A percentile compares a stretch with the other conserved stretches of the same genome.
Evolutionary conservation across 2,888 invertebrate species (phyloP).

Genomic region (Coelopa pilipes): DNA sequence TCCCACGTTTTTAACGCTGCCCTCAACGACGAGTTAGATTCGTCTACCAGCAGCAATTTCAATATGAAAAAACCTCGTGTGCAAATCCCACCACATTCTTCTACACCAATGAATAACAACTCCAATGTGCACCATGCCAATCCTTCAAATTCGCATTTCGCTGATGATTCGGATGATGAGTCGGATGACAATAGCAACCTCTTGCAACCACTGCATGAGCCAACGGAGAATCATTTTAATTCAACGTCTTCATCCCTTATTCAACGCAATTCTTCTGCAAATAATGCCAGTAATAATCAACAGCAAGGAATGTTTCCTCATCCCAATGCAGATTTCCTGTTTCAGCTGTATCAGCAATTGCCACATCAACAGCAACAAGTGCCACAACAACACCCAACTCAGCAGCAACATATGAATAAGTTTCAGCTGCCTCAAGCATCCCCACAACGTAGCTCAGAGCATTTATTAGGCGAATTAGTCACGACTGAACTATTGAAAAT

Average conservation of each 20-base stretch:
- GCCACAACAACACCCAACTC: conserved; percentile 50
- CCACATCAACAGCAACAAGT: conserved; percentile 50
- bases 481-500: conserved; percentile 66
- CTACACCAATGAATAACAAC: conserved; percentile 35
- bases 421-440: conserved; percentile 56
- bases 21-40: conserved; percentile 54
- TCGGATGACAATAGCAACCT: conserved; percentile 60
- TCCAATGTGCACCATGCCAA: conserved; percentile 37
- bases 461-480: conserved; percentile 65
- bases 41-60: conserved; percentile 55
- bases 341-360: conserved; percentile 64
- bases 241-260: conserved; percentile 44
- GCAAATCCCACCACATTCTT: conserved; percentile 44
- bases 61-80: conserved; percentile 62
- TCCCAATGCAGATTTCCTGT: conserved; percentile 63
- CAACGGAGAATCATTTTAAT: conserved; percentile 51
- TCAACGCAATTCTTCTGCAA: conserved; percentile 46
- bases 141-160: conserved; percentile 46
- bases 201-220: conserved; percentile 52
- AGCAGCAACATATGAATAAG: conserved; percentile 53
- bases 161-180: conserved; percentile 58
- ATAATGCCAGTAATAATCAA: conserved; percentile 42
- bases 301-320: conserved; percentile 54
- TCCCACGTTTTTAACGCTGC: conserved; percentile 45
- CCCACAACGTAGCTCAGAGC: conserved; percentile 63